Base-by-base conservation (phyloP, 1,140 invertebrate genomes). In the Apis dorsata region DNA sequence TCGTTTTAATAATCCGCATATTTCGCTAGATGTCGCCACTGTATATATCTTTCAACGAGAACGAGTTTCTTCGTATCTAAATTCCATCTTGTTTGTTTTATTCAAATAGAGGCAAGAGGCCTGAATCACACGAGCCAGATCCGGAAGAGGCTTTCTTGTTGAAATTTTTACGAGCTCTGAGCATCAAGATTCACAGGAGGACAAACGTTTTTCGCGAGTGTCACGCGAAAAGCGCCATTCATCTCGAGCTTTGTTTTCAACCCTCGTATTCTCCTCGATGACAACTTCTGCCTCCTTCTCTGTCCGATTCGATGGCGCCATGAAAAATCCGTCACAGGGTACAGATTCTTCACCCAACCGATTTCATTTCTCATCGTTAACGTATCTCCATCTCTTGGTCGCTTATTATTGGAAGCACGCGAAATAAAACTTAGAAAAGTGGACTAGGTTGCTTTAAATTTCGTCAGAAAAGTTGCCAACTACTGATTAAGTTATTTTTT, bases 161-260 rank as follows among this genome's bases (percentile, higher is more conserved):
- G 49, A 15, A 68, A 77, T 59, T 82, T 69, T 70, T 83, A 75
- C 65, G 81, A 86, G 72, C 78, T 57, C 51, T 57, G 62, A 15
- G 76, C 66, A n/a, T 57, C 60, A 71, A 86, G 77, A 79, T 87
- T 87, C 85, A 74, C 85, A 72, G 63, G 4, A 79, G 74, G 78
- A 87, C 88, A 84, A 81, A 89, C 83, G 85, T 88, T 85, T 86
- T 82, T 84, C 78, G 82, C 79, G 78, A 85, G 60, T 66, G 81
- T 77, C 86, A 81, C 85, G 83, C 77, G 83, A 81, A 77, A 86
- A 87, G 75, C 75, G 68, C 83, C 85, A 85, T 85, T 88, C 84
- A 79, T 88, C 86, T 87, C 75, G 70, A 24, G 62, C 71, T 86
- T 81, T 88, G 79, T 84, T 89, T 84, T 86, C 84, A 44, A 34